phyloP scores from a whole-genome alignment of 2,888 invertebrate genomes.

The Troides helena region DNA sequence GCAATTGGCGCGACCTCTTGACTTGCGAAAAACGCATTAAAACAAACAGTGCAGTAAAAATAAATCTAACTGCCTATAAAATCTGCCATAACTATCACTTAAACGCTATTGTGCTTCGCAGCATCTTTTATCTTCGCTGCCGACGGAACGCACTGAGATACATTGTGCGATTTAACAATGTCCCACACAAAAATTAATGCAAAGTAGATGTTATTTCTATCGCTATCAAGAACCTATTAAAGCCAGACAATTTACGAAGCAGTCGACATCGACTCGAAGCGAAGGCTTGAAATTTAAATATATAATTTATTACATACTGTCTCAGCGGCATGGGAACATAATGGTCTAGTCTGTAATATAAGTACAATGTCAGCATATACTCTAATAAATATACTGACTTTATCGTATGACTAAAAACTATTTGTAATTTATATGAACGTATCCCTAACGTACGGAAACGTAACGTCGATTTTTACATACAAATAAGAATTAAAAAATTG shows the following conservation, averaged over 20 bases:
- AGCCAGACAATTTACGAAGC: slow-evolving; percentile 49
- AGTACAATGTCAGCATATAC: not conserved
- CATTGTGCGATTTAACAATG: slow-evolving; percentile 53
- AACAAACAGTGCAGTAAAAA: slow-evolving; percentile 80
- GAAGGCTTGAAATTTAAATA: slow-evolving; percentile 44
- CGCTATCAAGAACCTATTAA: slow-evolving; percentile 30
- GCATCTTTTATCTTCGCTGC: slow-evolving; percentile 59
- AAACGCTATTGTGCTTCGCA: slow-evolving; percentile 69
- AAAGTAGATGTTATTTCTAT: slow-evolving; percentile 27
- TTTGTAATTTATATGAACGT: no score
- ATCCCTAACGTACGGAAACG: no score
- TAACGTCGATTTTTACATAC: no score
- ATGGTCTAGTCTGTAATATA: not conserved
- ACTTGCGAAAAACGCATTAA: slow-evolving; percentile 74
- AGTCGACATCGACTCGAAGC: slow-evolving; percentile 45
- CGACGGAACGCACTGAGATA: slow-evolving; percentile 56
- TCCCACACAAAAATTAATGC: slow-evolving; percentile 46
- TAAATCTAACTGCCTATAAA: slow-evolving; percentile 81
- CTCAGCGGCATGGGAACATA: not conserved
- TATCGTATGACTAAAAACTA: no score
- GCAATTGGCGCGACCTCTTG: slow-evolving; percentile 66
- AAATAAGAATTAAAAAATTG: no score
- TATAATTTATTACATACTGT: slow-evolving; percentile 41
- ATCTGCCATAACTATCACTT: slow-evolving; percentile 80
- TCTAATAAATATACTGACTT: no score